Percentiles rank a stretch among this genome's conserved stretches.
phyloP scores from a whole-genome alignment of 2,113 vertebrate genomes.

The Phyllostomus discolor region DNA sequence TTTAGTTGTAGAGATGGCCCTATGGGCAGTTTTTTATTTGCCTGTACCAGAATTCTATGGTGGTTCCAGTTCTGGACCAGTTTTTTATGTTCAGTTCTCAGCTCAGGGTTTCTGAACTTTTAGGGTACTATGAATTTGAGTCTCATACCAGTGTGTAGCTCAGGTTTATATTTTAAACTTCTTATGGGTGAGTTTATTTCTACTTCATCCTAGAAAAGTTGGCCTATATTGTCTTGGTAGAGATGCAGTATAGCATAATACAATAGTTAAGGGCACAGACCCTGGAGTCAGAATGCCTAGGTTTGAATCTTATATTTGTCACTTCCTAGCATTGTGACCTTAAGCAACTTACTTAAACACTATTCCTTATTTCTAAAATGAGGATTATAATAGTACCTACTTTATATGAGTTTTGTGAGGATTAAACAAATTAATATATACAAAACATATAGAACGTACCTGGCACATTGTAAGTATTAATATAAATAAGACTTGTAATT shows the following conservation, averaged over 20 bases:
- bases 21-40: neutral
- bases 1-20: neutral
- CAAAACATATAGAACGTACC: neutral
- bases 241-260: neutral
- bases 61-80: neutral
- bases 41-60: neutral
- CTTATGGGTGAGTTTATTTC: neutral
- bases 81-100: constrained; percentile 19
- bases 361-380: neutral
- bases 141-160: neutral
- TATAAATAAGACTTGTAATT: constrained; percentile 9
- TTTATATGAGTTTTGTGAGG: neutral
- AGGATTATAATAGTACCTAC: neutral
- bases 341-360: neutral
- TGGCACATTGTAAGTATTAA: neutral
- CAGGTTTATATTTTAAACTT: neutral
- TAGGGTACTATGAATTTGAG: neutral
- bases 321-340: neutral
- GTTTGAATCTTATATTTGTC: neutral
- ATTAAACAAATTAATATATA: neutral
- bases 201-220: neutral
- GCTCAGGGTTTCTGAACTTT: neutral
- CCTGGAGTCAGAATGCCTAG: neutral
- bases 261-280: neutral
- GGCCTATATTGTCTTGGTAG: neutral